Conservation (phyloP, 2,888 invertebrate genomes). For the Hypena proboscidalis region DNA sequence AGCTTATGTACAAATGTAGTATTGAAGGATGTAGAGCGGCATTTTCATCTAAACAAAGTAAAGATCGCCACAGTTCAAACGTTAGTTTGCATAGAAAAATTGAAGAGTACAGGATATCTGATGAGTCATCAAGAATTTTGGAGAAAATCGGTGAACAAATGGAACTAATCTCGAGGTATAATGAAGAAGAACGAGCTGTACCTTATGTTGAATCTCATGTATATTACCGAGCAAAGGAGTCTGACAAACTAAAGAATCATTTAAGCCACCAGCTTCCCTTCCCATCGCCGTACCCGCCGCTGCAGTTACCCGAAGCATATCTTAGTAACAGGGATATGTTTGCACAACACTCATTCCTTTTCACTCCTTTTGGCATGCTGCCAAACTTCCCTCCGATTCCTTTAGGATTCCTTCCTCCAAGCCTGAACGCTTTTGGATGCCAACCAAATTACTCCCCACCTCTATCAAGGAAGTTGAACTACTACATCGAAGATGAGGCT, state of each 20-base stretch:
- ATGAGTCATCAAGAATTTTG: constrained; percentile 77
- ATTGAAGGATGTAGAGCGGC: constrained; percentile 98
- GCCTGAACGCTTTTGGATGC: constrained; percentile 71
- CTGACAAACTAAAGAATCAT: constrained; percentile 66
- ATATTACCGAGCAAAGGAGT: constrained; percentile 71
- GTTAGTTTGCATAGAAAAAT: constrained; percentile 96
- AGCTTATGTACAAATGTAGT: constrained; percentile 97
- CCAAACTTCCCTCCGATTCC: constrained; percentile 79
- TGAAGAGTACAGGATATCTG: constrained; percentile 75
- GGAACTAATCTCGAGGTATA: constrained; percentile 91
- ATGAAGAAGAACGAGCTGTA: constrained; percentile 88
- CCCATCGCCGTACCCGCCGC: constrained; percentile 64
- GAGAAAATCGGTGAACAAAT: constrained; percentile 89
- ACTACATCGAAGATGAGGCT: constrained; percentile 88
- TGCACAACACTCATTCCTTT: constrained; percentile 76
- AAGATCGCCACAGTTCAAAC: constrained; percentile 97
- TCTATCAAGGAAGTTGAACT: constrained; percentile 76
- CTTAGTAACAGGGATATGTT: constrained; percentile 74
- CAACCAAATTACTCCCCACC: constrained; percentile 72
- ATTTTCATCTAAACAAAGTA: constrained; percentile 96
- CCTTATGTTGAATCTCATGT: constrained; percentile 84
- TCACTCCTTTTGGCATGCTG: constrained; percentile 79
- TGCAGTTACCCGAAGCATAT: constrained; percentile 72
- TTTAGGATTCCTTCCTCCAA: constrained; percentile 75
- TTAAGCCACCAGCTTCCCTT: constrained; percentile 65